phyloP scores from a whole-genome alignment of 2,113 vertebrate species.

The Myxocyprinus asiaticus region DNA sequence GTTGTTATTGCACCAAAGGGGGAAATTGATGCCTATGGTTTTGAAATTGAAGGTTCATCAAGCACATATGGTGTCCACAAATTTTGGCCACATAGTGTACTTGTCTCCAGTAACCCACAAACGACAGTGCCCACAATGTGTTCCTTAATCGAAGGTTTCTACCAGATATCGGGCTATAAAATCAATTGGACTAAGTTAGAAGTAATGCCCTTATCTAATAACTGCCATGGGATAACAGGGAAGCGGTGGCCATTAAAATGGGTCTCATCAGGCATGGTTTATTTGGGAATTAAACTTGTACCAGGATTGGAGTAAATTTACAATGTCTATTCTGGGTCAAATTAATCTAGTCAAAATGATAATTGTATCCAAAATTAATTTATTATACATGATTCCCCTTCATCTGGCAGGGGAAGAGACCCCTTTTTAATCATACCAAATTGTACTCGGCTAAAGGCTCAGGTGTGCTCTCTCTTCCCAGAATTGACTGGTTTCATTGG shows the following conservation, averaged over 20 bases:
- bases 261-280: not conserved
- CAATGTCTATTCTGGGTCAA: not conserved
- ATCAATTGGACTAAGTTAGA: not conserved
- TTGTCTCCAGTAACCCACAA: too few species aligned
- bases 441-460: not conserved
- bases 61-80: too few species aligned
- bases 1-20: too few species aligned
- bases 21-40: too few species aligned
- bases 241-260: not conserved
- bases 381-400: slow-evolving; percentile 4
- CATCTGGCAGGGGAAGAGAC: not conserved
- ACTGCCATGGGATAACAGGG: not conserved
- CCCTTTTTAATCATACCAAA: not conserved
- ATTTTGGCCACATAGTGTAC: too few species aligned
- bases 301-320: slow-evolving; percentile 4
- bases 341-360: not conserved
- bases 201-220: not conserved
- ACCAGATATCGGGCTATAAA: too few species aligned
- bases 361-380: not conserved
- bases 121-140: too few species aligned
- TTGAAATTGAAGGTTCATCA: too few species aligned
- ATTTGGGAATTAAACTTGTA: not conserved
- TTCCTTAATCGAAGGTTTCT: too few species aligned
- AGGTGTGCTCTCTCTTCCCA: not conserved
- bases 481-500: not conserved